Percentiles rank a stretch among this genome's conserved stretches.
Evolutionary conservation across 1,140 invertebrate species (phyloP).

Genomic region (Trichogramma pretiosum): DNA sequence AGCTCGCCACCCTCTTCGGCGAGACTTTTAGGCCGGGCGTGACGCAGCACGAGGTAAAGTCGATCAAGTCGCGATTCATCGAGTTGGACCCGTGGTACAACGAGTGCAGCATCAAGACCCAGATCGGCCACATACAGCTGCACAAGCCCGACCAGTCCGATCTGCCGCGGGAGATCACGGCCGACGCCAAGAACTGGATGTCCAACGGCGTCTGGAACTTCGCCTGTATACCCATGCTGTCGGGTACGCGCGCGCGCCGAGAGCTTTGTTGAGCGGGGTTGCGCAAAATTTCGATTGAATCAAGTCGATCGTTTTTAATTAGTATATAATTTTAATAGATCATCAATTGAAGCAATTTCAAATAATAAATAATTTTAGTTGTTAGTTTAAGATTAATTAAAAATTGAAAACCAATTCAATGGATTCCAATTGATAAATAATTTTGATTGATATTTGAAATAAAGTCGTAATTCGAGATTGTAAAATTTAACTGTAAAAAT

Average conservation of each 20-base stretch:
- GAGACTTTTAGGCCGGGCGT: neutral
- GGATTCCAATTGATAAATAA: too few relatives aligned
- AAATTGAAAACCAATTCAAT: too few relatives aligned
- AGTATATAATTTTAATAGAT: too few relatives aligned
- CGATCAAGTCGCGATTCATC: neutral
- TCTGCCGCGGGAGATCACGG: neutral
- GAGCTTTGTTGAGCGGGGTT: too few relatives aligned
- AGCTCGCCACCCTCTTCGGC: too few relatives aligned
- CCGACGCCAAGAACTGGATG: constrained; percentile 23
- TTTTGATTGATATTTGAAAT: too few relatives aligned
- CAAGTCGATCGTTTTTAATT: too few relatives aligned
- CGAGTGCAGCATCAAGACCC: constrained; percentile 1
- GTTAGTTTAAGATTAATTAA: neutral
- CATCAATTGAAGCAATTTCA: too few relatives aligned
- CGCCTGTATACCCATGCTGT: constrained; percentile 17
- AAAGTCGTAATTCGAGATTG: too few relatives aligned
- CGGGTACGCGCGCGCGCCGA: too few relatives aligned
- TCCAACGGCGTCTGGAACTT: constrained; percentile 36
- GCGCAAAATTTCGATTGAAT: too few relatives aligned
- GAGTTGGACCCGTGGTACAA: neutral
- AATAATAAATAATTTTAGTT: neutral
- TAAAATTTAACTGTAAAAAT: too few relatives aligned
- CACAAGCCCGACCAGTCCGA: neutral
- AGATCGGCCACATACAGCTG: neutral
- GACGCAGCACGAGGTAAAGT: neutral